Evolutionary conservation across 2,888 invertebrate genomes (phyloP), one percentile per base, ranked within the genome.

Genomic region (Panzeria rudis): DNA sequence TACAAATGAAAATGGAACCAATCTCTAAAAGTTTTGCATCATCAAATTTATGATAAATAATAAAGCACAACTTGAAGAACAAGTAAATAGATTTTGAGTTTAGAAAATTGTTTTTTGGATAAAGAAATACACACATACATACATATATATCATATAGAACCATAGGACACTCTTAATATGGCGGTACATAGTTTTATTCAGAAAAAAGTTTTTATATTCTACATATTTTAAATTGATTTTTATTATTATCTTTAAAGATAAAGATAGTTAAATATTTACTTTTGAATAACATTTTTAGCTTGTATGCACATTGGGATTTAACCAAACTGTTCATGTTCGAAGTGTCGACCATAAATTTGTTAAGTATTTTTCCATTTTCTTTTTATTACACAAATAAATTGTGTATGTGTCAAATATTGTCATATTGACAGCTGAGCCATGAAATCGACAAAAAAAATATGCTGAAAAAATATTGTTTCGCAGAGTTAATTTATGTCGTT

Each of bases 381-480:
- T 5, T 73, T 77, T 69, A 76, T 82, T 62, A 47, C 73, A 23
- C 13, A 68, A 81, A 75, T 81, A 66, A 47, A 76, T 69, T 69
- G 61, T 69, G 47, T 82, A 56, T 72, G 35, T 72, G 71, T 71
- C 76, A 71, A 83, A 72, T 73, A 44, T 44, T 83, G 83, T 83
- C 78, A 69, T 72, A 72, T 56, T 71, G 77, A 64, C 77, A 83
- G 68, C 77, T 64, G 64, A 66, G 69, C 56, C 47, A 59, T 71
- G 23, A 69, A 52, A 76, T 41, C 29, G 50, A 9, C 8, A 41
- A 59, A 47, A 68, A 0, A 5, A 44, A 73, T 1, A 29, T n/a
- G 5, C 29, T 5, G 32, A 29, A 44, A 32, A 52, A 61, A 69
- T 64, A 75, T 78, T 50, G 23, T 68, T 54, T 20, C 32, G 17